Evolutionary conservation across 2,797 vertebrate genomes (phyloP).

Genomic region (Dipus sagitta): DNA sequence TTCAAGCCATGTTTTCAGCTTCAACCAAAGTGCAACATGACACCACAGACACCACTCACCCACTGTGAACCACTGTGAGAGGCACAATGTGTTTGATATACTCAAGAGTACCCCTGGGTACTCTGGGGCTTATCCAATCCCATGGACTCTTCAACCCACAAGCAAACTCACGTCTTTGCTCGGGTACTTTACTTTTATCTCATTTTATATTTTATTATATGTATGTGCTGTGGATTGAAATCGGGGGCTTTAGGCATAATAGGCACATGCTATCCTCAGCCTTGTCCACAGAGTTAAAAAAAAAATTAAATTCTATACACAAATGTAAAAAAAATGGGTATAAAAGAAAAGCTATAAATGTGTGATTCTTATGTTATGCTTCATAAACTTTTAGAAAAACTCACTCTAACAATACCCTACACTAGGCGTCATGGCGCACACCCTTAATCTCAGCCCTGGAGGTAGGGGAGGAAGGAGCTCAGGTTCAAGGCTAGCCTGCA

Average conservation of each 20-base stretch:
- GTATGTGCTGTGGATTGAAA: neutral
- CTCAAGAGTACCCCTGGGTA: neutral
- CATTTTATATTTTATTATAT: neutral
- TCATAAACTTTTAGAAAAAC: neutral
- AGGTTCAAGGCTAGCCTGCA: neutral
- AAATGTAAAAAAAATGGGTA: neutral
- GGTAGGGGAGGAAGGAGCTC: neutral
- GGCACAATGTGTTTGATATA: neutral
- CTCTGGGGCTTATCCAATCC: neutral
- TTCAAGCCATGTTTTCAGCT: neutral
- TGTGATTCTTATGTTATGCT: neutral
- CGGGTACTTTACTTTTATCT: neutral
- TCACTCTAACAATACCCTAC: neutral
- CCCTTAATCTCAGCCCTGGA: neutral
- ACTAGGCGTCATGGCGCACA: neutral
- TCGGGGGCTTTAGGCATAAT: too few species aligned
- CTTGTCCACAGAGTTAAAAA: neutral
- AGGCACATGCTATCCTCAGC: neutral
- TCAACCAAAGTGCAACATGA: neutral
- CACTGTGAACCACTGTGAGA: neutral
- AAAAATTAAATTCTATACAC: neutral
- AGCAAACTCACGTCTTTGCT: neutral
- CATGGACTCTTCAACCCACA: neutral
- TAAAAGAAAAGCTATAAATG: neutral
- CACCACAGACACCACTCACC: neutral